Percentiles rank a stretch among this genome's conserved stretches.
These are phyloP conservation scores for Drosophila gaucha DNA, from an alignment of 2,888 invertebrate genomes.

Conservation along the genomic window DNA sequence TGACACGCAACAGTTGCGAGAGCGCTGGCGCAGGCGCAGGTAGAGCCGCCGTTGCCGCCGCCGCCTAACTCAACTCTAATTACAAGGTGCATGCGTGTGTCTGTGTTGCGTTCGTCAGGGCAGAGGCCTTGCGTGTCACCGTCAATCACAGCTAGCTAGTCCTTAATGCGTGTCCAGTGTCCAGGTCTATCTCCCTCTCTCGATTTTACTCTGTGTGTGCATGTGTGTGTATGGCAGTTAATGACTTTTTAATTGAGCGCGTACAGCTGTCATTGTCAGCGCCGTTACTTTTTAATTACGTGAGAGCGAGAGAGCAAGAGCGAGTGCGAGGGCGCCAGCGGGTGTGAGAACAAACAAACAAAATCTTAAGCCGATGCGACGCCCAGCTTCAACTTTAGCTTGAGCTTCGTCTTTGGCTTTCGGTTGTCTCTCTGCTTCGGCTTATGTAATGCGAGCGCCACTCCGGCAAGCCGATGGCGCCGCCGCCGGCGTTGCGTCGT, in stretches of 20 bases:
- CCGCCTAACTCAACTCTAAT: conserved; percentile 56
- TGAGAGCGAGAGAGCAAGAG: conserved; percentile 20
- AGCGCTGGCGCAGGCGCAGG: conserved; percentile 32
- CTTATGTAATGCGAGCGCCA: conserved; percentile 73
- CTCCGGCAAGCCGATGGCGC: conserved; percentile 52
- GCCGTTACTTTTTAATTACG: conserved; percentile 74
- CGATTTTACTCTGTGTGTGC: conserved; percentile 7
- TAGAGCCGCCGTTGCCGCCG: conserved; percentile 16
- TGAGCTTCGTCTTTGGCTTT: conserved; percentile 30
- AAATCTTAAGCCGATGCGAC: conserved; percentile 37
- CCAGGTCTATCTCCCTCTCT: conserved; percentile 20
- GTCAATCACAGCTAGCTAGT: conserved; percentile 68
- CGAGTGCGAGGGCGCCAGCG: conserved; percentile 11
- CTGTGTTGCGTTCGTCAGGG: conserved; percentile 5
- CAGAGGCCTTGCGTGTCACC: conserved; percentile 63
- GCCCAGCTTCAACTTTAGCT: conserved; percentile 19
- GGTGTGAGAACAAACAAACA: conserved; percentile 37
- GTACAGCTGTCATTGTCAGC: conserved; percentile 74
- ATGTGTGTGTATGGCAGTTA: conserved; percentile 58
- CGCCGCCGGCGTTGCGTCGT: conserved; percentile 40
- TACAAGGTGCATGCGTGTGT: conserved; percentile 56
- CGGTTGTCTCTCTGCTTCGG: conserved; percentile 18
- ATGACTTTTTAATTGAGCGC: conserved; percentile 79
- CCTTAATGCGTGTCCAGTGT: conserved; percentile 53
- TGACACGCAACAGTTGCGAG: conserved; percentile 69